These are phyloP conservation scores for Metacarcinus magister DNA, from an alignment of 2,888 invertebrate genomes.

Conservation along the genomic window DNA sequence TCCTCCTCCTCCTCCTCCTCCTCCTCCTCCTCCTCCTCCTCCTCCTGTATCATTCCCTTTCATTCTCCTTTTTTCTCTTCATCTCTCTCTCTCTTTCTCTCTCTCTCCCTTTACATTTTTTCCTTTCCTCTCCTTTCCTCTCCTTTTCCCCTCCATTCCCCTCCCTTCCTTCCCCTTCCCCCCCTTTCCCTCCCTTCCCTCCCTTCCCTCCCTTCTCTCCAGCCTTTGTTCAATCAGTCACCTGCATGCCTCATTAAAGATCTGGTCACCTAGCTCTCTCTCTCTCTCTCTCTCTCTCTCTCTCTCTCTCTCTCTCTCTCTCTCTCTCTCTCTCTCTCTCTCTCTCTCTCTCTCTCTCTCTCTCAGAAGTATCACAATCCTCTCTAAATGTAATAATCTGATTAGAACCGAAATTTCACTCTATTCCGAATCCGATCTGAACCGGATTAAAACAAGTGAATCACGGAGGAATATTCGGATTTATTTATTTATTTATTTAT, in stretches of 20 bases:
- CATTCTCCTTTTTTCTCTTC: background rate
- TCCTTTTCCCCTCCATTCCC: background rate
- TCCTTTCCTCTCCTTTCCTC: background rate
- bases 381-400: background rate
- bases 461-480: too few relatives aligned
- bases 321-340: conserved; percentile 40
- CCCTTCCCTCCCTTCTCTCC: background rate
- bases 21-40: background rate
- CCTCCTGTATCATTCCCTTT: background rate
- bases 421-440: background rate
- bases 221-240: background rate
- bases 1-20: background rate
- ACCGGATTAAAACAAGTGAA: background rate
- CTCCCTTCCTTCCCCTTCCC: background rate
- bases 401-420: background rate
- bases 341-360: background rate
- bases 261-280: background rate
- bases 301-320: conserved; percentile 60
- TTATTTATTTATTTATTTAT: too few relatives aligned
- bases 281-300: conserved; percentile 31
- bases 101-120: background rate
- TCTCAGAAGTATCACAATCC: background rate
- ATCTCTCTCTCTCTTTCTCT: background rate
- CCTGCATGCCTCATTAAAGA: background rate
- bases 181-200: background rate